These are phyloP conservation scores for Pristionchus maxplancki DNA, from an alignment of 2,888 invertebrate species.

Conservation along the genomic window DNA sequence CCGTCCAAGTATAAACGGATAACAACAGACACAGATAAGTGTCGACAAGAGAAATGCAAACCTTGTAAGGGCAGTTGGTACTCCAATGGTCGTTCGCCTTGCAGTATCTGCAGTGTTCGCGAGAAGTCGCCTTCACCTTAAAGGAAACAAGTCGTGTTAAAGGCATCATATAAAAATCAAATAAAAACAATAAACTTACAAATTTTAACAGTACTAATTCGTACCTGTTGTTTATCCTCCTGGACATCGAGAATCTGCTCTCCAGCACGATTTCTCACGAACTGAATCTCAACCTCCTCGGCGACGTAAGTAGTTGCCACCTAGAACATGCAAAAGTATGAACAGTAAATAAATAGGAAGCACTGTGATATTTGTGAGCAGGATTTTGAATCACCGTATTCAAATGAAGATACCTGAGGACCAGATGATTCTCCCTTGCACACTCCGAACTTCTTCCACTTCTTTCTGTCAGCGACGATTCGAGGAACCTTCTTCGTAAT, in stretches of 20 bases:
- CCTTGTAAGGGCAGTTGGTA: constrained; percentile 96
- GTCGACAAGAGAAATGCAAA: constrained; percentile 77
- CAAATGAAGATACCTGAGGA: constrained; percentile 83
- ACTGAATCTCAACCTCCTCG: constrained; percentile 94
- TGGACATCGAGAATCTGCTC: constrained; percentile 79
- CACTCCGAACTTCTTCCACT: constrained; percentile 96
- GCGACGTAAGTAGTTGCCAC: constrained; percentile 93
- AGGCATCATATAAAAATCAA: not conserved
- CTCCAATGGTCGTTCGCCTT: constrained; percentile 91
- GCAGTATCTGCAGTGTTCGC: constrained; percentile 76
- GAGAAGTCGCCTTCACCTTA: constrained; percentile 62
- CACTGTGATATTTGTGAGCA: too few species aligned
- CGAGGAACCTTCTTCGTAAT: constrained; percentile 84
- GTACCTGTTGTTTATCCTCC: constrained; percentile 71
- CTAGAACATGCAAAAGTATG: constrained; percentile 83
- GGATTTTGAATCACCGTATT: not conserved
- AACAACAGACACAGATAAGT: not conserved
- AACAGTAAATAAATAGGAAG: too few species aligned
- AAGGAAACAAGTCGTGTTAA: not conserved
- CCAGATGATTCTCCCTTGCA: constrained; percentile 94
- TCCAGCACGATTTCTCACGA: constrained; percentile 77
- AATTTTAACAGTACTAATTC: not conserved
- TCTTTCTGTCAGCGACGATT: constrained; percentile 91
- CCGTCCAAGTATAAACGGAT: too few species aligned
- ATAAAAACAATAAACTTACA: constrained; percentile 33